A percentile compares a stretch with the other conserved stretches of the same genome.
Evolutionary conservation across 2,113 vertebrate species (phyloP).

Genomic region (Okapia johnstoni): DNA sequence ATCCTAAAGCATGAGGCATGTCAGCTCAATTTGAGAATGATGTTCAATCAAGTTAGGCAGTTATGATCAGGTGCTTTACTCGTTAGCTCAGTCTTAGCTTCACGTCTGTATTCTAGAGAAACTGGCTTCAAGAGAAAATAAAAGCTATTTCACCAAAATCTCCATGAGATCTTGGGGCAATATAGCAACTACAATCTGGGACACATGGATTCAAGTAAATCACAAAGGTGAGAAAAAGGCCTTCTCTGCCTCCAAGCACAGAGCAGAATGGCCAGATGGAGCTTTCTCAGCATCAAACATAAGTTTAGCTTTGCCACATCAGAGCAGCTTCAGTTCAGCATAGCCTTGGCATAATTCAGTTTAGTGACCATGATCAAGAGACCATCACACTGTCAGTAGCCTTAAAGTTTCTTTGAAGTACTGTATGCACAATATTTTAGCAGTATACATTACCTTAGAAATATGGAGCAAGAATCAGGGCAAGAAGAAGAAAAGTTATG

Average conservation of each 20-base stretch:
- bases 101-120: neutral
- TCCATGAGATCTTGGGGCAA: neutral
- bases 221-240: neutral
- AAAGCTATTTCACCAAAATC: neutral
- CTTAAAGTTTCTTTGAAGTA: neutral
- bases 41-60: neutral
- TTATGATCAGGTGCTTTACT: neutral
- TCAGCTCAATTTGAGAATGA: neutral
- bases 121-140: neutral
- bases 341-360: neutral
- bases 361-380: neutral
- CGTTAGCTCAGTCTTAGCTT: neutral
- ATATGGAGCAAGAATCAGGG: neutral
- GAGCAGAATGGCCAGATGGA: neutral
- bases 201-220: neutral
- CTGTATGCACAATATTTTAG: neutral
- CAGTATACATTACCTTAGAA: neutral
- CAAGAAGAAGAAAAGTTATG: neutral
- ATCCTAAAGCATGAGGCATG: neutral
- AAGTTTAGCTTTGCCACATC: neutral
- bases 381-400: neutral
- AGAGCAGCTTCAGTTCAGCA: neutral
- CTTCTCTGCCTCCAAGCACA: neutral
- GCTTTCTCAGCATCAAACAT: neutral
- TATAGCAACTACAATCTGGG: neutral